Percentiles rank a stretch among this genome's conserved stretches.
phyloP scores from a whole-genome alignment of 1,140 invertebrate species.

The Rhagoletis zephyria region DNA sequence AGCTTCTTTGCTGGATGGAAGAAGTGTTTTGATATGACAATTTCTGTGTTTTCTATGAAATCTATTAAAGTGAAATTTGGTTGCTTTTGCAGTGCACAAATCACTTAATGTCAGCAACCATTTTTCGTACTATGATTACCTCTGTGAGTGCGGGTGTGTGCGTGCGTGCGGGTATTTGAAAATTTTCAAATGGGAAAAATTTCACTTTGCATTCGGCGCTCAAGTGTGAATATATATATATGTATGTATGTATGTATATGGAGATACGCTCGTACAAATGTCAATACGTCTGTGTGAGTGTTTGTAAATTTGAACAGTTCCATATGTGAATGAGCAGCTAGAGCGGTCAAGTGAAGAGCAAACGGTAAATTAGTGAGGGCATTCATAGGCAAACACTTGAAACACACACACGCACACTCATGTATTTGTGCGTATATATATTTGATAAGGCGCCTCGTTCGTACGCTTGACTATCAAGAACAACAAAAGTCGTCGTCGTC shows the following conservation, averaged over 20 bases:
- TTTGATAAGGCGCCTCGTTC: constrained; percentile 15
- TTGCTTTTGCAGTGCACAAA: background rate
- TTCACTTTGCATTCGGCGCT: constrained; percentile 30
- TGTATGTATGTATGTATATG: background rate
- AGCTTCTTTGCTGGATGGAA: background rate
- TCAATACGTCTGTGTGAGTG: background rate
- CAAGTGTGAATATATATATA: background rate
- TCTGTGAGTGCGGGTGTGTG: background rate
- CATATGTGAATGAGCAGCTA: constrained; percentile 44
- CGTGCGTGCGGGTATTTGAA: background rate
- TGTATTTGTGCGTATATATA: background rate
- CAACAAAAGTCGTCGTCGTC: background rate
- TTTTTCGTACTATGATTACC: background rate
- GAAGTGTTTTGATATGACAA: too few relatives aligned
- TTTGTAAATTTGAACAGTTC: background rate
- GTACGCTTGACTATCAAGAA: background rate
- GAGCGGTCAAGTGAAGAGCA: constrained; percentile 35
- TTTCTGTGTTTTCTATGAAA: background rate
- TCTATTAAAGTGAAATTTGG: constrained; percentile 12
- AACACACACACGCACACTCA: background rate
- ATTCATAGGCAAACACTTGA: constrained; percentile 13
- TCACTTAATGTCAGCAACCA: background rate
- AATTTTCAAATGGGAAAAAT: constrained; percentile 30
- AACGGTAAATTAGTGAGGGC: background rate
- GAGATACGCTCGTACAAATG: background rate